Evolutionary conservation across 37 sponge, comb jelly and placozoan genomes (phyloP), one percentile per base, ranked within the genome.

Genomic region (Tethya wilhelma): DNA sequence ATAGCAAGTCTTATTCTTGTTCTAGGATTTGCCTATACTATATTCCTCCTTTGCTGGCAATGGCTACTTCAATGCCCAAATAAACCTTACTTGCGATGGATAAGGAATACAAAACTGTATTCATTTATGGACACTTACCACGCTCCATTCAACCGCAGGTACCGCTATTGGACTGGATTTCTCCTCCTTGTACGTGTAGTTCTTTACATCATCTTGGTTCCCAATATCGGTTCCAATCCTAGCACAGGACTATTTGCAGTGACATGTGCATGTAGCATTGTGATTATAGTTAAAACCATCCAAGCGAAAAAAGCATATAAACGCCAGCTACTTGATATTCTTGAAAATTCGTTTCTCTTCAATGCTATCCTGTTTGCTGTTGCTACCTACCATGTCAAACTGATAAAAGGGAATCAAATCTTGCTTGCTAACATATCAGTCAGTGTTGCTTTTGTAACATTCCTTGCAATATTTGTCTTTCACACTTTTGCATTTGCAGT

Each of bases 131-230:
- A 73, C 25, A 26, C 73, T 2, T 73, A 73, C 56, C 55, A 56
- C 28, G 73, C 56, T 6, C 73, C 73, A 2, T 69, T 42, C 44
- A 69, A 69, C 20, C 44, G 23, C 19, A 69, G 29, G 20, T 28
- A 42, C n/a, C 70, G 70, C 70, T 40, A 69, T 12, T 69, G 70
- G 70, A 23, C 70, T 43, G 70, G 70, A 69, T n/a, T 69, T 23
- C 44, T 69, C 11, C 70, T 69, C 41, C 41, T 69, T 11, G 2
- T 69, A 29, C 31, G 66, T 29, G 19, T 64, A 19, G 66, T 5
- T 28, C 66, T 33, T 28, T 29, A 30, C 7, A 4, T 64, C 19
- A 30, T 64, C 4, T 64, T 32, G 26, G 66, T 34, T 2, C 7
- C 7, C 36, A 64, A 64, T 64, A n/a, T 34, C 66, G 19, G 17